Base-by-base conservation (phyloP, 2,888 invertebrate genomes). In the Chrysodeixis includens region DNA sequence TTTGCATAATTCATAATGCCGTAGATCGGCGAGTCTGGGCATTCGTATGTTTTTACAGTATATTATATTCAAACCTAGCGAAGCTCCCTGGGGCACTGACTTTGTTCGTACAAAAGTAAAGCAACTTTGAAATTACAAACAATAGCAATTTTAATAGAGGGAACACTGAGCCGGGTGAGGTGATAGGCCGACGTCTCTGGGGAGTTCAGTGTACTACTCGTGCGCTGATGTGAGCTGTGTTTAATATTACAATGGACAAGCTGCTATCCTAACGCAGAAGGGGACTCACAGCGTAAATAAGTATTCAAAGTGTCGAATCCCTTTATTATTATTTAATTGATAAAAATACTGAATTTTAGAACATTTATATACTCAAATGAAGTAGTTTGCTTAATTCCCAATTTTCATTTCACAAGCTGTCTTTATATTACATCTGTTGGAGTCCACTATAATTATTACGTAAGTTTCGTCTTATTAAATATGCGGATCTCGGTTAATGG, bases 81-180 rank as follows among this genome's bases (percentile, higher is more conserved):
- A 5, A 10, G 32, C 44, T 54, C 51, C 54, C 64, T 4, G 10
- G 16, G 55, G 61, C 10, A 14, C 26, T 30, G 12, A 55, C 26
- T 40, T 52, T 61, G 64, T 69, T 58, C n/a, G 32, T 20, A n/a
- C n/a, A 18, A 66, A 61, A 66, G 26, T 54, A 32, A 61, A 35
- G 1, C 22, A 35, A 30, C 56, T 57, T 56, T 18, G 56, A 7
- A 63, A 58, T 46, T 54, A 54, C 26, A 51, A 51, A 62, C 57
- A 56, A 14, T 26, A 52, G 20, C 30, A 30, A 40, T 56, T 64
- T 53, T 20, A 61, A 35, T 52, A 20, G 35, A 54, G 52, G 46
- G 20, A 9, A 22, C 61, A 51, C 55, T 44, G 54, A 44, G 16
- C 49, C 4, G 30, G 20, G 10, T 55, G 9, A 18, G 9, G 16